Evolutionary conservation across 2,888 invertebrate genomes (phyloP).

Genomic region (Cerastoderma edule): DNA sequence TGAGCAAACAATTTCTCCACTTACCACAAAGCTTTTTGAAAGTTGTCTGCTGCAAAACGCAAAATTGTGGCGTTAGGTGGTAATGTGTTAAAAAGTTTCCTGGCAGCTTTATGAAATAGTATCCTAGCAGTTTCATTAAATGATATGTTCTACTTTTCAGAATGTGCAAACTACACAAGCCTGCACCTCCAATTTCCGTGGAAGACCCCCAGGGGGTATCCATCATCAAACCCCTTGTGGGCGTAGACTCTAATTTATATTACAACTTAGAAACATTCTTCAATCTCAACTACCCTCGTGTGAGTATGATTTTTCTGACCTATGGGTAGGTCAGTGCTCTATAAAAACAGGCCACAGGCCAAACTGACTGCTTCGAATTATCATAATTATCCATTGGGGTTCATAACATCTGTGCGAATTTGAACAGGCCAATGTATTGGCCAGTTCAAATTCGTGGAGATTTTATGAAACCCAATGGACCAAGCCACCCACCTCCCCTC

Average conservation of each 20-base stretch:
- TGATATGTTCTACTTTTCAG: slow-evolving; percentile 66
- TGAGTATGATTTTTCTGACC: slow-evolving; percentile 61
- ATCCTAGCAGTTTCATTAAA: too few species aligned
- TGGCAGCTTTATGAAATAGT: too few species aligned
- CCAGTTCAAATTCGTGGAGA: too few species aligned
- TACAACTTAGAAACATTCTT: slow-evolving; percentile 80
- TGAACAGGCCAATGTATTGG: too few species aligned
- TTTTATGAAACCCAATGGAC: too few species aligned
- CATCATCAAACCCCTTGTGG: slow-evolving; percentile 78
- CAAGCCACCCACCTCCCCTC: too few species aligned
- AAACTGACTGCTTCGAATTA: too few species aligned
- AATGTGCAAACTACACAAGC: slow-evolving; percentile 75
- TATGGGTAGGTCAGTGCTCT: too few species aligned
- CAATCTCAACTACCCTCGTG: slow-evolving; percentile 74
- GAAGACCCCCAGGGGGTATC: slow-evolving; percentile 78
- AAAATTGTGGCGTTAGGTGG: background rate
- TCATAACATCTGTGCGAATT: too few species aligned
- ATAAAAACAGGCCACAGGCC: too few species aligned
- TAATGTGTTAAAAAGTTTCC: background rate
- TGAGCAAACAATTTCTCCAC: background rate
- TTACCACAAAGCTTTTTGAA: slow-evolving; percentile 1
- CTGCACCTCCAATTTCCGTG: slow-evolving; percentile 66
- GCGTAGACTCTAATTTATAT: slow-evolving; percentile 79
- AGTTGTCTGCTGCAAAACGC: background rate
- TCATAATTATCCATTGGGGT: too few species aligned